phyloP scores from a whole-genome alignment of 2,113 vertebrate genomes.

The Gymnogyps californianus region DNA sequence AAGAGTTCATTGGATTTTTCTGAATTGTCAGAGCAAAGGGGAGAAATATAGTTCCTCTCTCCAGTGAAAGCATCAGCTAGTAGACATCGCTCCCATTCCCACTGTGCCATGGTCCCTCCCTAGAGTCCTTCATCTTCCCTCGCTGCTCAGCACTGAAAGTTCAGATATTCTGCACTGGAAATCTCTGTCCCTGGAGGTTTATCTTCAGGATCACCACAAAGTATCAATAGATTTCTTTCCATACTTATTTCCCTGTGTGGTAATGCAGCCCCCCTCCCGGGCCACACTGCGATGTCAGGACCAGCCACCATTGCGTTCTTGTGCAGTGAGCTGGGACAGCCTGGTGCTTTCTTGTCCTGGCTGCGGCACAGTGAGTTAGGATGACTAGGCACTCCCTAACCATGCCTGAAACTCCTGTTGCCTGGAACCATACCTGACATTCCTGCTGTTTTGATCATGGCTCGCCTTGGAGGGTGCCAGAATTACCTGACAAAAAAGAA shows the following conservation, averaged over 20 bases:
- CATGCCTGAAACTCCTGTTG: too few species aligned
- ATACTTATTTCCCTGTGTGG: not conserved
- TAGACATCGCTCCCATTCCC: not conserved
- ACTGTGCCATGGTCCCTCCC: rapidly evolving
- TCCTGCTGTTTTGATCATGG: too few species aligned
- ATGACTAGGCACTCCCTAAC: too few species aligned
- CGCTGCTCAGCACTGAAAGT: not conserved
- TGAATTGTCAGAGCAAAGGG: not conserved
- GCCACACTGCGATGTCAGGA: too few species aligned
- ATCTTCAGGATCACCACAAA: not conserved
- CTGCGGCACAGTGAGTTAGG: too few species aligned
- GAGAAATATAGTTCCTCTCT: not conserved
- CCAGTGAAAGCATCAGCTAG: not conserved
- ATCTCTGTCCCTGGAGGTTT: not conserved
- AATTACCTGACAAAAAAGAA: too few species aligned
- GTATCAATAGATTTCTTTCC: not conserved
- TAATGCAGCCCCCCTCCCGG: too few species aligned
- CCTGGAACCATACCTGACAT: too few species aligned
- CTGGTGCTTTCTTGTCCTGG: too few species aligned
- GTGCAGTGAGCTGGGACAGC: too few species aligned
- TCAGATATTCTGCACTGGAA: not conserved
- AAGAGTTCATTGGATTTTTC: not conserved
- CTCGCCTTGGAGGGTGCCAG: too few species aligned
- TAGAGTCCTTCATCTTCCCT: not conserved
- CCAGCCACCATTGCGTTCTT: too few species aligned